Evolutionary conservation across 92 coral and sea anemone genomes (phyloP), one percentile per base, ranked within the genome.

Genomic region (Virgularia gustaviana): DNA sequence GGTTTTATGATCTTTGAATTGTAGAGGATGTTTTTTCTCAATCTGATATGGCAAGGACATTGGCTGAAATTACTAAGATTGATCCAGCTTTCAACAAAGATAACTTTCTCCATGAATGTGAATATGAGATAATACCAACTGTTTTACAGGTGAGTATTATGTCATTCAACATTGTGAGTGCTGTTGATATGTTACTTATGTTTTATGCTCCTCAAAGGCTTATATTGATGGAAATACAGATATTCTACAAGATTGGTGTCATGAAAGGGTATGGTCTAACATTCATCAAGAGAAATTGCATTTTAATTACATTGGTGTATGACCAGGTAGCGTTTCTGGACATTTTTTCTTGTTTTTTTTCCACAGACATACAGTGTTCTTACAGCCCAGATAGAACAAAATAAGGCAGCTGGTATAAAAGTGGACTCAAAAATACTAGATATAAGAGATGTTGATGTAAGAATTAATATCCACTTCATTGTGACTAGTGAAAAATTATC

Each of bases 11-110:
- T n/a, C n/a, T n/a, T n/a, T n/a, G n/a, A n/a, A n/a, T n/a, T n/a
- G n/a, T 35, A 92, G 98, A 89, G 76, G 98, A 92, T 79, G 98
- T 92, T 44, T 92, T 92, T 59, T 92, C 98, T 10, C 98, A 92
- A 68, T 92, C 98, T 29, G 98, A 92, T 51, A 92, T 90, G 81
- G 98, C 98, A 9, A 92, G 89, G 57, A 92, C 98, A 25, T 74
- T 92, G 85, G 86, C 98, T 41, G 98, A 92, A 78, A 92, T 92
- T 66, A 83, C 98, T 28, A 92, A 85, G 77, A 92, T 92, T 49
- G 98, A 92, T 68, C 98, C 98, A 24, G 91, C 88, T 80, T 92
- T 92, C 52, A 92, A 92, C 77, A 92, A 92, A 77, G 98, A 92
- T 82, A 89, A 76, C 66, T 92, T 92, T 57, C 63, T 92, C 34